phyloP scores from a whole-genome alignment of 1,140 invertebrate species.

The Drosophila sechellia region DNA sequence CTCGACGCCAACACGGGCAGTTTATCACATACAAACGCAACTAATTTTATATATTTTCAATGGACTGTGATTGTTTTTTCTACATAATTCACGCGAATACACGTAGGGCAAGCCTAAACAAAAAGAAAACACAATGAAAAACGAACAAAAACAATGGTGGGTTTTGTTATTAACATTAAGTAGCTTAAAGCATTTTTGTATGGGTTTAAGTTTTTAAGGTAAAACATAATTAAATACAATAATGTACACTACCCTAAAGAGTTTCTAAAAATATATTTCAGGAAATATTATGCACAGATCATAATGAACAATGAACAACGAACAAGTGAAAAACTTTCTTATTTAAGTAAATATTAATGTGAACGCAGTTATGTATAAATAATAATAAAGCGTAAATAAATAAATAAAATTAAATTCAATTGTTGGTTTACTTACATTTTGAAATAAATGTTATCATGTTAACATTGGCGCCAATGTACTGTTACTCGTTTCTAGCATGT shows the following conservation, averaged over 20 bases:
- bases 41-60: conserved; percentile 81
- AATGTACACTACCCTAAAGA: conserved; percentile 64
- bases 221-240: conserved; percentile 78
- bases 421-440: background rate
- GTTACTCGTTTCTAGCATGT: too few species aligned
- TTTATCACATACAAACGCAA: conserved; percentile 57
- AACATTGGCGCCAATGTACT: background rate
- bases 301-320: conserved; percentile 53
- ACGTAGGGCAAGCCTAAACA: conserved; percentile 33
- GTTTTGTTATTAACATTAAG: conserved; percentile 75
- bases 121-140: conserved; percentile 47
- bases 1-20: conserved; percentile 49
- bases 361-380: conserved; percentile 64
- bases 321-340: conserved; percentile 57
- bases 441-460: background rate
- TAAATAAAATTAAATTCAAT: background rate
- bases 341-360: conserved; percentile 64
- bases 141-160: conserved; percentile 64
- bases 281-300: conserved; percentile 53
- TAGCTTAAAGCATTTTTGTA: conserved; percentile 79
- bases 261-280: conserved; percentile 32
- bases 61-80: conserved; percentile 81
- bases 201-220: conserved; percentile 81
- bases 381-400: conserved; percentile 67
- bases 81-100: conserved; percentile 64